Percentiles rank a stretch among this genome's conserved stretches.
phyloP scores from a whole-genome alignment of 2,888 invertebrate species.

The Sinhomidia bicolor region DNA sequence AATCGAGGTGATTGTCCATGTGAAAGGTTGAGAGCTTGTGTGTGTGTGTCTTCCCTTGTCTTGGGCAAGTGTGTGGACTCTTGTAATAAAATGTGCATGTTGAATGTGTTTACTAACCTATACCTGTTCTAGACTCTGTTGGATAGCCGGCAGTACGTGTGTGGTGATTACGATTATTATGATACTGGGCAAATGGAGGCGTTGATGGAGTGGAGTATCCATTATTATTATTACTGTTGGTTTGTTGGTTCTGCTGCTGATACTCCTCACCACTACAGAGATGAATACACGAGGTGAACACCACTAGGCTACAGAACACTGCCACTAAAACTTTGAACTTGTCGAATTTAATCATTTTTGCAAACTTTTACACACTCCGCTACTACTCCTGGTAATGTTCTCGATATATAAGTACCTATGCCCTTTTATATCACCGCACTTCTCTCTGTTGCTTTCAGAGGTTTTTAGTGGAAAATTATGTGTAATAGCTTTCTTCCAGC shows the following conservation, averaged over 20 bases:
- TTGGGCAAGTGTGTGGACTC: not conserved
- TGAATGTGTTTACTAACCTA: constrained; percentile 54
- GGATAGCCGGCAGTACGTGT: constrained; percentile 53
- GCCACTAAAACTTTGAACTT: constrained; percentile 63
- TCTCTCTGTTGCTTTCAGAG: not conserved
- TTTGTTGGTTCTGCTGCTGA: constrained; percentile 47
- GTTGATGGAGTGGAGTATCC: constrained; percentile 61
- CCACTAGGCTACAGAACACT: constrained; percentile 31
- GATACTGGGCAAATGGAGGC: constrained; percentile 64
- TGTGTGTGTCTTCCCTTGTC: too few relatives aligned
- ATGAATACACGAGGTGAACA: constrained; percentile 57
- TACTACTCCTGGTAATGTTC: not conserved
- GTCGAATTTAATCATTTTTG: constrained; percentile 58
- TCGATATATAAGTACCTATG: too few relatives aligned
- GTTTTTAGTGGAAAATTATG: not conserved
- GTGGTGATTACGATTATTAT: constrained; percentile 60
- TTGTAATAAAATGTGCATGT: constrained; percentile 48
- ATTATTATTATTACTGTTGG: constrained; percentile 49
- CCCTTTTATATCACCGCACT: not conserved
- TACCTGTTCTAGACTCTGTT: constrained; percentile 67
- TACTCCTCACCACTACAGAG: constrained; percentile 39
- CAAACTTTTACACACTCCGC: not conserved
- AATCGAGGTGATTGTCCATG: constrained; percentile 59
- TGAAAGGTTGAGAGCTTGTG: not conserved
- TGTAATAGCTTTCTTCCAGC: not conserved